Base-by-base conservation (phyloP, 1,140 invertebrate genomes). In the Drepana arcuata region DNA sequence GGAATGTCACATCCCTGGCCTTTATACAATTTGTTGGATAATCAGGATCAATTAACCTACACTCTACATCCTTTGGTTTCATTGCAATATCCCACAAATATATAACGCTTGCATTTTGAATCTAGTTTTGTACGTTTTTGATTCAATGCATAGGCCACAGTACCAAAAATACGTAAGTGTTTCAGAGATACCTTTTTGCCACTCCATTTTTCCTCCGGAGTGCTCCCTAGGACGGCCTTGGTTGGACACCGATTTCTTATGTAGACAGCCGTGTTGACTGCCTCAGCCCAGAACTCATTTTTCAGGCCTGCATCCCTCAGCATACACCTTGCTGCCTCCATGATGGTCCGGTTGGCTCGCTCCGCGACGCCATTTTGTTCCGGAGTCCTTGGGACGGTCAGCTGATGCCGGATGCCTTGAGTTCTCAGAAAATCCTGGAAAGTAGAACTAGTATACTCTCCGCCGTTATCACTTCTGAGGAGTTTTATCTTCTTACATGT, bases 401-500 rank as follows among this genome's bases (percentile, higher is more conserved):
- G 11, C 21, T 34, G 14, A 23, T 24, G 21, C 11, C 2, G 1
- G 12, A 29, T 29, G 2, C 11, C 27, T 6, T 13, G 1, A 6
- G 3, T 13, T 2, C 2, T n/a, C 2, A 29, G 14, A 14, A 13
- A 29, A 2, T 29, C 27, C 10, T 29, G 12, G 4, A 29, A 29
- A 13, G 12, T 10, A 13, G 1, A 24, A 11, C 14, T 34, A 0
- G 13, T 7, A 10, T 18, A 34, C 25, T 36, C 33, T 12, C 26
- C 0, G 1, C 44, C 49, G 44, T 53, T 53, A 11, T 48, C 49
- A 10, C 34, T 44, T 14, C 45, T 45, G 7, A 54, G 10, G 14
- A 23, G 41, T 7, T 10, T 28, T 6, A 48, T 14, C 34, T 11
- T 13, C 16, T 33, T 44, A 12, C 10, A n/a, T 27, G 41, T 48